Evolutionary conservation across 2,888 invertebrate species (phyloP), one percentile per base, ranked within the genome.

Genomic region (Cerceris rybyensis): DNA sequence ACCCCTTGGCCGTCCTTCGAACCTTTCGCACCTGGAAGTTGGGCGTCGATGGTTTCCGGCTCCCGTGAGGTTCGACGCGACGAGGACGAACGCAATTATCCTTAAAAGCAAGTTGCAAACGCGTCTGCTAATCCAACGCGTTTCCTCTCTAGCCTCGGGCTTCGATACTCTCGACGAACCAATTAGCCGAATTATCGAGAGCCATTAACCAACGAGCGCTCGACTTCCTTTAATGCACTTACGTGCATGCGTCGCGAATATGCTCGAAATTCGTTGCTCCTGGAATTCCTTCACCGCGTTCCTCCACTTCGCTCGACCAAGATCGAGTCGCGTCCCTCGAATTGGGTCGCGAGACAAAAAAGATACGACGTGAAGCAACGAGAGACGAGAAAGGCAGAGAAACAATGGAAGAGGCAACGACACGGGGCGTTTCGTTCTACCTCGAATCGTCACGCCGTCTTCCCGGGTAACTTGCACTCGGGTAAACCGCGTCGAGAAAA

Each of bases 121-220:
- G 70, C 16, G 63, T 61, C 7, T 57, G 50, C 69, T 67, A 75
- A 78, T 81, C 69, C 70, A 46, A 69, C 46, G 78, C 66, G 71
- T 55, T 60, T 59, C 49, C 60, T 17, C 7, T 13, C 65, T 55
- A 50, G 52, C 57, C 71, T 41, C 55, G 28, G 4, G 28, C 28
- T 17, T 43, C 67, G 59, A 16, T 75, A 55, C 17, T 14, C 59
- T 52, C 76, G 64, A 75, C 71, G 73, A 68, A 74, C 71, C 72
- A 75, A 80, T 84, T 84, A 84, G 84, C 70, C n/a, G 77, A 82
- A 82, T 84, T 84, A 84, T 80, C 80, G 70, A 41, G 49, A 63
- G 63, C 75, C 80, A 70, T 82, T 84, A 84, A 77, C 69, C 70
- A 57, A 66, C 64, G 69, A 70, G 60, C 69, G 68, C 28, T 50